Base-by-base conservation (phyloP, 1,140 invertebrate genomes). In the Rhagoletis pomonella region DNA sequence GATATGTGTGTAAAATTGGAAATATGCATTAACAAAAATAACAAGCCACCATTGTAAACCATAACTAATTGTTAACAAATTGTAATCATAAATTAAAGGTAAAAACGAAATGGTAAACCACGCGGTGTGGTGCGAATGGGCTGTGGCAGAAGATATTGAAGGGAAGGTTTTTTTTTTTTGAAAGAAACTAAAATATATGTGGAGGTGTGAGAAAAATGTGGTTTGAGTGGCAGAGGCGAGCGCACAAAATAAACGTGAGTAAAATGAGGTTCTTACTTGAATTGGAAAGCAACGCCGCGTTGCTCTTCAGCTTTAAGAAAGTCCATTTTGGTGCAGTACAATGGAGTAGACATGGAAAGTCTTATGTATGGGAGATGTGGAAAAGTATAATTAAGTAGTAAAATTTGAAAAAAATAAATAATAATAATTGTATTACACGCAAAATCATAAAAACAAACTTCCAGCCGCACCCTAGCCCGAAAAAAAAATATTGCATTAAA, bases 1-100 rank as follows among this genome's bases (percentile, higher is more conserved):
- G n/a, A n/a, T 1, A 44, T 73, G 12, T 73, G 14, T 47, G n/a
- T n/a, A n/a, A n/a, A n/a, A n/a, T n/a, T n/a, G 3, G 67, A 55
- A 81, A 55, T 19, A 47, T 55, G 73, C 73, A 81, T 81, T 81
- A 81, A 81, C 47, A 29, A 19, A 50, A 81, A 55, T 55, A 81
- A 50, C 47, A 81, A 81, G 4, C 7, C 12, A 19, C 4, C 19
- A 29, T 9, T 39, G 29, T 67, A 81, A n/a, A 47, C 14, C 73
- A 81, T 81, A 55, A 85, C 58, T 85, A 85, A 85, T 85, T 42
- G 84, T 85, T 85, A 85, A 85, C 84, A 85, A 85, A 85, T 85
- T 85, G 84, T 44, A 85, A 62, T 44, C 55, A 85, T 85, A 85
- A 85, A 85, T 85, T 85, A 60, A 47, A 17, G 42, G 84, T 42